Evolutionary conservation across 2,113 vertebrate genomes (phyloP).

Genomic region (Chelonoidis abingdonii): DNA sequence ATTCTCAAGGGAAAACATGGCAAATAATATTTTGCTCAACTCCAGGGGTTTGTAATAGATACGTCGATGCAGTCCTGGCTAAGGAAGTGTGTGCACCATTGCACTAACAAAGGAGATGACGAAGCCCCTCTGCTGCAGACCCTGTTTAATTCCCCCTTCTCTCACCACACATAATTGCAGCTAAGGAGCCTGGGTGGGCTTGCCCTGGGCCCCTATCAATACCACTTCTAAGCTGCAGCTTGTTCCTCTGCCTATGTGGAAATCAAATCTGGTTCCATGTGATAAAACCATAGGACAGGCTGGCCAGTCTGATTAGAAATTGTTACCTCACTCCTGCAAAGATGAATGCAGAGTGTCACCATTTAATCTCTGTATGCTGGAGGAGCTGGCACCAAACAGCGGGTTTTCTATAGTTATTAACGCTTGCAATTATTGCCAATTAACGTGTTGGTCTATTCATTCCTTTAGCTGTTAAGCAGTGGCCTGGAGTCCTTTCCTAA

Average conservation of each 20-base stretch:
- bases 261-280: not conserved
- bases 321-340: not conserved
- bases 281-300: not conserved
- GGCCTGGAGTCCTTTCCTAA: not conserved
- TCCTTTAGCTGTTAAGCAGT: not conserved
- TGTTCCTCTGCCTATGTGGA: not conserved
- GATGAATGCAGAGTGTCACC: not conserved
- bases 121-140: not conserved
- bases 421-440: not conserved
- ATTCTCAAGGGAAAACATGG: not conserved
- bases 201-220: not conserved
- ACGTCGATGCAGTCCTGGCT: not conserved
- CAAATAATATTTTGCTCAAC: not conserved
- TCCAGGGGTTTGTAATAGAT: not conserved
- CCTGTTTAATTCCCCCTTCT: not conserved
- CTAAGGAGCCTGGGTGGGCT: not conserved
- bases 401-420: not conserved
- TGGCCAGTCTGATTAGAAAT: not conserved
- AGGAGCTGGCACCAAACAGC: not conserved
- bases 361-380: not conserved
- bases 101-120: not conserved
- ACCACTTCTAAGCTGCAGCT: not conserved
- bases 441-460: not conserved
- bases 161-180: not conserved
- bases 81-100: not conserved